These are phyloP conservation scores for Trichoplusia ni DNA, from an alignment of 1,140 invertebrate species.

Conservation along the genomic window DNA sequence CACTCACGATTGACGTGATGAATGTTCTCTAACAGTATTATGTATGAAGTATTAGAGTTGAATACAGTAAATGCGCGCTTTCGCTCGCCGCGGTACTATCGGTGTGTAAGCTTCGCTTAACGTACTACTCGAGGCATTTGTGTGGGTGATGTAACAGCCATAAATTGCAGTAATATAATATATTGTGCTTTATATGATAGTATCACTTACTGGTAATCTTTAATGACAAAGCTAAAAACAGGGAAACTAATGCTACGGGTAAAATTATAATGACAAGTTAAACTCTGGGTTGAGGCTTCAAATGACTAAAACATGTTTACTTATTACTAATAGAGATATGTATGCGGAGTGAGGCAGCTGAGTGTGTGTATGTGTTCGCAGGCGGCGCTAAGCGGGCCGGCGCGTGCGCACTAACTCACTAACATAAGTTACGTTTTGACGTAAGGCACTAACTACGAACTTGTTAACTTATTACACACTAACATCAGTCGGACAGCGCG, in stretches of 20 bases:
- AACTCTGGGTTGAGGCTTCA: neutral
- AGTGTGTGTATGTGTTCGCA: conserved; percentile 75
- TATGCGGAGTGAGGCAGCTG: conserved; percentile 40
- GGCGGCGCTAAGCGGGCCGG: conserved; percentile 71
- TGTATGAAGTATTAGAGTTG: conserved; percentile 6
- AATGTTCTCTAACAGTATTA: neutral
- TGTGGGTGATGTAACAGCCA: conserved; percentile 78
- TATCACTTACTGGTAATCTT: no score
- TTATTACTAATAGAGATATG: conserved; percentile 8
- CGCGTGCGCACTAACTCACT: conserved; percentile 58
- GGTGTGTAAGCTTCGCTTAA: conserved; percentile 47
- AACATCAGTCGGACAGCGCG: neutral
- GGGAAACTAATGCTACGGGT: conserved; percentile 1
- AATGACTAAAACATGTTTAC: no score
- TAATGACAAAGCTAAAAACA: neutral
- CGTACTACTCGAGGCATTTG: conserved; percentile 43
- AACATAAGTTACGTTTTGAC: conserved; percentile 72
- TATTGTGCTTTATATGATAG: conserved; percentile 27
- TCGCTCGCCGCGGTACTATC: conserved; percentile 2
- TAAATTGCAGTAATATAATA: conserved; percentile 50
- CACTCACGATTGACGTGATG: neutral
- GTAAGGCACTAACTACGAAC: conserved; percentile 72
- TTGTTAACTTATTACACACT: conserved; percentile 74
- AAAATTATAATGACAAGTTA: neutral
- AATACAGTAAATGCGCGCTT: neutral